Base-by-base conservation (phyloP, 2,113 vertebrate species). In the Aplodontia rufa region DNA sequence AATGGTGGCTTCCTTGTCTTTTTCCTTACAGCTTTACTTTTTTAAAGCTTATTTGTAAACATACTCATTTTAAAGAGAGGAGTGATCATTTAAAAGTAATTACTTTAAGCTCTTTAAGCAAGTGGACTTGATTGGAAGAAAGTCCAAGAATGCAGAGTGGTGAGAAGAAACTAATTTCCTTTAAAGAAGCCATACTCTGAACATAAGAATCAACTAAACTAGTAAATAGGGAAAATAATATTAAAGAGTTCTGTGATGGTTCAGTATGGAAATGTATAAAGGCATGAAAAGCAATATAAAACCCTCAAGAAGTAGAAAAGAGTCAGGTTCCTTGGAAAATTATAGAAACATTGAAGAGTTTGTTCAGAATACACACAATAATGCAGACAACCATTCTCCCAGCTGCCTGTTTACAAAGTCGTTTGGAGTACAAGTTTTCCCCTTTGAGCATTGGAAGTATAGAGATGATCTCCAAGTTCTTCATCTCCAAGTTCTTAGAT, bases 61-160 rank as follows among this genome's bases (percentile, higher is more conserved):
- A 62, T 8, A 80, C n/a, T 85, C 12, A 75, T 83, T 88, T 94
- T 85, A 82, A 76, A 95, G n/a, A 96, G 53, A 91, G 22, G 32
- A 92, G 40, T 60, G 37, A 58, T 62, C 55, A 35, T 89, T 95
- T 58, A 0, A 16, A 95, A 89, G 86, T 91, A 87, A 85, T 82
- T 89, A 26, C n/a, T 82, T 0, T 86, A 71, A 45, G 35, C 66
- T 96, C 51, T 91, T 90, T 83, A 84, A 79, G 32, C 89, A 53
- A 93, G 37, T 88, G 4, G 49, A 84, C 53, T 89, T 87, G 35
- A 76, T 66, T 83, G 24, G 64, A 90, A 79, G 62, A 74, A 83
- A 66, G 8, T 78, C 80, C 79, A 83, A 92, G 84, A 93, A 62
- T 93, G 20, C 55, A 75, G 37, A 88, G 4, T 55, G 28, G 24